Evolutionary conservation across 2,113 vertebrate species (phyloP).

Genomic region (Thalassarche chlororhynchos): DNA sequence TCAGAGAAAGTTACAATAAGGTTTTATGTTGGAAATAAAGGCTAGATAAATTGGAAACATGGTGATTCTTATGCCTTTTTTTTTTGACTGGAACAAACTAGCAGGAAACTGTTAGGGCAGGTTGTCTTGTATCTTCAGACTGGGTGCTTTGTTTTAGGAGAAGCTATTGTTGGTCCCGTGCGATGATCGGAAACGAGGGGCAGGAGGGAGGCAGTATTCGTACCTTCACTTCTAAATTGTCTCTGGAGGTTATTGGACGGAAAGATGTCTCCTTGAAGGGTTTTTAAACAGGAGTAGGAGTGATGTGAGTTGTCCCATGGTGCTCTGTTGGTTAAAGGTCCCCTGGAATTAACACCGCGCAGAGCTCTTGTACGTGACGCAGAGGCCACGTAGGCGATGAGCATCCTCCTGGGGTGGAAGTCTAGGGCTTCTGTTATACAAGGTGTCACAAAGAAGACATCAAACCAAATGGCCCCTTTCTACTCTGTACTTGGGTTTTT

Average conservation of each 20-base stretch:
- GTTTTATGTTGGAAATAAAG: background rate
- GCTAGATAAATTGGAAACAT: background rate
- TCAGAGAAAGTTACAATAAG: background rate
- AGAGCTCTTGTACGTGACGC: background rate
- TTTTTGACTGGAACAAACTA: background rate
- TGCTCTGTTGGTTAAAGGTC: background rate
- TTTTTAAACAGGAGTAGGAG: background rate
- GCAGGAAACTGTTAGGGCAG: background rate
- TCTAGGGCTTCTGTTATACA: too few species aligned
- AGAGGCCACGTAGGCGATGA: accelerated
- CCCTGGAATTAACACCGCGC: background rate
- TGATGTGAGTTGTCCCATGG: background rate
- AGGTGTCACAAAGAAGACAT: background rate
- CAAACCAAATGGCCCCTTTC: background rate
- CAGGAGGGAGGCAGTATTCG: background rate
- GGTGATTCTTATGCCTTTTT: background rate
- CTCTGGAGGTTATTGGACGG: background rate
- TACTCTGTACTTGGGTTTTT: background rate
- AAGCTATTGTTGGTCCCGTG: accelerated
- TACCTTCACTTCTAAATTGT: background rate
- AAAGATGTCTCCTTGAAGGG: background rate
- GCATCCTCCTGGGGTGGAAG: background rate
- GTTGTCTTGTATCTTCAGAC: background rate
- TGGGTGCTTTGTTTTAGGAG: background rate
- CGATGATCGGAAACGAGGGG: background rate